Evolutionary conservation across 2,113 vertebrate genomes (phyloP), one percentile per base, ranked within the genome.

Genomic region (Cyrtonyx montezumae): DNA sequence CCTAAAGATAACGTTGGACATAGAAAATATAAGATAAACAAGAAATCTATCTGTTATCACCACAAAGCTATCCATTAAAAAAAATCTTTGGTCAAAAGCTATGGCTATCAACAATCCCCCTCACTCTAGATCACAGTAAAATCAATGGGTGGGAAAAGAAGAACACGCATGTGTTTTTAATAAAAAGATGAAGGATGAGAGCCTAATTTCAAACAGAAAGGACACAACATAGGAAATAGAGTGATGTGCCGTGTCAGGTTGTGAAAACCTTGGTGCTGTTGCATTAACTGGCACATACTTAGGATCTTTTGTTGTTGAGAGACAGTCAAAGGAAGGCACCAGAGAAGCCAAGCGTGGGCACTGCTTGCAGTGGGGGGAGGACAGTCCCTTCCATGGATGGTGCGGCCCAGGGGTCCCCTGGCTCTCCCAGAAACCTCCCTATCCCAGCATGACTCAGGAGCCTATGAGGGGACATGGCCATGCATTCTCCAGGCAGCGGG

Each of bases 351-450:
- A 53, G 15, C 45, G 4, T 26, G 34, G 61, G 37, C 10, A 30
- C 22, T 9, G 42, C 25, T 65, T 65, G 13, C 21, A 28, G 46
- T 32, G 23, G 21, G 17, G 17, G 20, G 17, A 43, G 63, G 20
- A 67, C 1, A 3, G 17, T 71, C 42, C 42, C 20, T 84, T 36
- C 81, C 32, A 28, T 8, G 2, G 20, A 46, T 5, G 10, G 21
- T 0, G 0, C 30, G 6, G 34, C 36, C 65, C 45, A 46, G 13
- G 23, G 25, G 20, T 21, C 32, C 56, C 32, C 5, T 34, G 56
- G 56, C n/a, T 32, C 49, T 37, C 37, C 32, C 42, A 45, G 25
- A 89, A 79, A 79, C n/a, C 58, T 75, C n/a, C 40, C 45, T 30
- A 70, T 3, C 13, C 43, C 36, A 71, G 25, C 20, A 53, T 0